A percentile compares a stretch with the other conserved stretches of the same genome.
Conservation (phyloP, 1,140 invertebrate species). For the Phenacoccus solenopsis region DNA sequence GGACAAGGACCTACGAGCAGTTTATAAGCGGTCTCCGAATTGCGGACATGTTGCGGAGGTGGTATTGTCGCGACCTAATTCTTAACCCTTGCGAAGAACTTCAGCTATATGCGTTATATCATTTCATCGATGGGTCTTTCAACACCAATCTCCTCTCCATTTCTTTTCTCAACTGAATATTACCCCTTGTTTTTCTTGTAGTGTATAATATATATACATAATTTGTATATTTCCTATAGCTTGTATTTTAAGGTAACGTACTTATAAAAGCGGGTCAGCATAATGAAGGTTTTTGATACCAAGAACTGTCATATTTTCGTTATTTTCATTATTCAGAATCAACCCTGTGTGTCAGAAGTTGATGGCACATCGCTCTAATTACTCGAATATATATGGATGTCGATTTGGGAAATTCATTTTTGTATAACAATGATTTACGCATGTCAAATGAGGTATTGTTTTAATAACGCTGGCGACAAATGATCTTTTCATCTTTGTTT, state of each 20-base stretch:
- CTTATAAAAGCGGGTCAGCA: no score
- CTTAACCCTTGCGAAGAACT: conserved; percentile 8
- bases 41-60: conserved; percentile 7
- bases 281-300: no score
- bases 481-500: background rate
- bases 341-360: background rate
- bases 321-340: background rate
- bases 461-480: background rate
- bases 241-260: no score
- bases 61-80: conserved; percentile 7
- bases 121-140: background rate
- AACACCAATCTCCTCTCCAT: no score
- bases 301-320: background rate
- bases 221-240: no score
- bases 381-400: no score
- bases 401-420: no score
- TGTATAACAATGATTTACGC: background rate
- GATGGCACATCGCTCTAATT: no score
- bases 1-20: conserved; percentile 14
- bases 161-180: background rate
- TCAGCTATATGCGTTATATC: conserved; percentile 9
- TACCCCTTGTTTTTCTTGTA: background rate
- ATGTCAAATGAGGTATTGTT: background rate
- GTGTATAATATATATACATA: no score
- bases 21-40: conserved; percentile 9